Conservation (phyloP, 2,113 vertebrate species). For the Mustelus asterias region DNA sequence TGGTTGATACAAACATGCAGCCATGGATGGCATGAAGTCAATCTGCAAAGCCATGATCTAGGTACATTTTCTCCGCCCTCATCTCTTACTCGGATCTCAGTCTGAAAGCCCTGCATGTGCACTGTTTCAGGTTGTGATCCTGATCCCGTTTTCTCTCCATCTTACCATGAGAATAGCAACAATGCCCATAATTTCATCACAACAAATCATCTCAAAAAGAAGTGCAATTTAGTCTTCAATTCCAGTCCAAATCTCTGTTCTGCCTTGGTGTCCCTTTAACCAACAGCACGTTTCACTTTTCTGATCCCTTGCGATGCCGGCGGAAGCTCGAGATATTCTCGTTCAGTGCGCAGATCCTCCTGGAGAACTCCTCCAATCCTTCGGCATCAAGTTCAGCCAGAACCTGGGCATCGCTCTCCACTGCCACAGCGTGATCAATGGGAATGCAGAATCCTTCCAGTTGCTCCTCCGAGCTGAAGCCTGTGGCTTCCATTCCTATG, state of each 20-base stretch:
- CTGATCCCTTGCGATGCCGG: constrained; percentile 81
- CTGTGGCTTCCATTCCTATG: constrained; percentile 83
- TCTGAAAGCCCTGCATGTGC: not conserved
- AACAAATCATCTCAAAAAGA: constrained; percentile 61
- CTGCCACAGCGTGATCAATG: constrained; percentile 84
- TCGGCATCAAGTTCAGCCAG: constrained; percentile 74
- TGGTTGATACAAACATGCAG: constrained; percentile 18
- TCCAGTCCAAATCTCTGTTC: constrained; percentile 45
- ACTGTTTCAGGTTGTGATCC: not conserved
- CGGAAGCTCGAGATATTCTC: constrained; percentile 91
- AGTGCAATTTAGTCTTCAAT: constrained; percentile 70
- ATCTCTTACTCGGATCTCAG: too few species aligned
- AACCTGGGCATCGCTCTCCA: constrained; percentile 93
- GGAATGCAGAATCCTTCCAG: constrained; percentile 87
- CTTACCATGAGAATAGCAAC: constrained; percentile 50
- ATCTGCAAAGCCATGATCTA: constrained; percentile 13
- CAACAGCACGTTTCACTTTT: constrained; percentile 66
- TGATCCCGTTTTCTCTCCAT: not conserved
- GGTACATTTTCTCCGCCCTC: not conserved
- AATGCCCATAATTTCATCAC: constrained; percentile 41
- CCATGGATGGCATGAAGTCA: constrained; percentile 8
- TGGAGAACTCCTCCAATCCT: constrained; percentile 88
- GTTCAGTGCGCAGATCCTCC: constrained; percentile 90
- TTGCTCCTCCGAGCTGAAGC: constrained; percentile 62
- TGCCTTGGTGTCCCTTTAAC: constrained; percentile 26